phyloP scores from a whole-genome alignment of 2,888 invertebrate genomes.

The Yponomeuta sedellus region DNA sequence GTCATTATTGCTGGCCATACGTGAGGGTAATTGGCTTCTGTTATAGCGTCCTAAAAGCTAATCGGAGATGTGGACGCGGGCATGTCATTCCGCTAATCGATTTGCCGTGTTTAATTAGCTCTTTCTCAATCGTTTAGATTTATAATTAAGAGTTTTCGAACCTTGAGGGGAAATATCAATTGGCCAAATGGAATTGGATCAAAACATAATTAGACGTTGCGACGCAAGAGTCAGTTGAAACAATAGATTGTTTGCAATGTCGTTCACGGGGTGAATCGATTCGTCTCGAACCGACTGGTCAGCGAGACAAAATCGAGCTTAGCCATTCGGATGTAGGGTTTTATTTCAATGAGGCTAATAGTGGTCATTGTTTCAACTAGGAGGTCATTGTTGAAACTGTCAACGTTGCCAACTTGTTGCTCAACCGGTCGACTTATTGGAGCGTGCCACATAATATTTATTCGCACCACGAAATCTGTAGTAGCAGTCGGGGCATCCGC shows the following conservation, averaged over 20 bases:
- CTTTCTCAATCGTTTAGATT: conserved; percentile 9
- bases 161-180: conserved; percentile 35
- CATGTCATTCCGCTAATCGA: conserved; percentile 13
- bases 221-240: conserved; percentile 55
- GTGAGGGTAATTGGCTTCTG: conserved; percentile 42
- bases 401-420: conserved; percentile 47
- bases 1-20: conserved; percentile 38
- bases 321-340: conserved; percentile 32
- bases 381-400: conserved; percentile 58
- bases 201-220: conserved; percentile 39
- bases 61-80: not conserved
- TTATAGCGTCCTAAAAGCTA: not conserved
- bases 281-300: conserved; percentile 47
- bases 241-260: conserved; percentile 52
- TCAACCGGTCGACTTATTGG: conserved; percentile 66
- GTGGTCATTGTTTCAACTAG: conserved; percentile 58
- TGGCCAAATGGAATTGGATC: conserved; percentile 51
- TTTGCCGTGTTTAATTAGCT: conserved; percentile 11
- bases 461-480: conserved; percentile 56
- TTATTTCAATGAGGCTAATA: conserved; percentile 39
- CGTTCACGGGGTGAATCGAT: conserved; percentile 60
- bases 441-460: conserved; percentile 61
- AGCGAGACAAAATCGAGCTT: conserved; percentile 50
- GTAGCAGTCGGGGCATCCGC: conserved; percentile 34
- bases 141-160: conserved; percentile 16